Conservation (phyloP, 2,113 vertebrate genomes). For the Gymnarchus niloticus region DNA sequence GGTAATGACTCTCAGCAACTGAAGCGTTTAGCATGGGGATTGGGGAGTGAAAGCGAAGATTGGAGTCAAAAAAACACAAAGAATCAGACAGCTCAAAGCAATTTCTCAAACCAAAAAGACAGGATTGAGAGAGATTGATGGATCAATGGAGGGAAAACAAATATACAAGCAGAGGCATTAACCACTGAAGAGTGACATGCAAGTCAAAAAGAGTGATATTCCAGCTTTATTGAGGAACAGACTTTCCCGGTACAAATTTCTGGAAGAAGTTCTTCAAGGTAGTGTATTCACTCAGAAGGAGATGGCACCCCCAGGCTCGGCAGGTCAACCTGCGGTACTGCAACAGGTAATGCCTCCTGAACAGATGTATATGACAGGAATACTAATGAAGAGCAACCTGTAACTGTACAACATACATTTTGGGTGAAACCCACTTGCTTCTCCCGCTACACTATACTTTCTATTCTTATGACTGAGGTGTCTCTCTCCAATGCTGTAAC, state of each 20-base stretch:
- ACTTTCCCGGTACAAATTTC: neutral
- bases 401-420: neutral
- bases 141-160: conserved; percentile 7
- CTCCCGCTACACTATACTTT: neutral
- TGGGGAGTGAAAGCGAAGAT: neutral
- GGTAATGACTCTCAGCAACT: neutral
- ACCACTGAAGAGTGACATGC: neutral
- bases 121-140: neutral
- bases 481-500: neutral
- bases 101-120: neutral
- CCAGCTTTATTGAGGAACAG: neutral
- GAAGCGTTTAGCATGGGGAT: neutral
- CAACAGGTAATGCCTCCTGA: neutral
- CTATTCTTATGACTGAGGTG: neutral
- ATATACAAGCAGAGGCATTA: conserved; percentile 14
- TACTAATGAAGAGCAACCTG: neutral
- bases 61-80: conserved; percentile 15
- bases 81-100: neutral
- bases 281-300: neutral
- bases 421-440: neutral
- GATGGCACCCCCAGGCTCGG: neutral
- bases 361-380: neutral
- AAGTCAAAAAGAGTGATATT: conserved; percentile 8
- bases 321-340: conserved; percentile 8
- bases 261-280: neutral